Evolutionary conservation across 2,797 vertebrate genomes (phyloP), one percentile per base, ranked within the genome.

Genomic region (Acrossocheilus wenchowensis): DNA sequence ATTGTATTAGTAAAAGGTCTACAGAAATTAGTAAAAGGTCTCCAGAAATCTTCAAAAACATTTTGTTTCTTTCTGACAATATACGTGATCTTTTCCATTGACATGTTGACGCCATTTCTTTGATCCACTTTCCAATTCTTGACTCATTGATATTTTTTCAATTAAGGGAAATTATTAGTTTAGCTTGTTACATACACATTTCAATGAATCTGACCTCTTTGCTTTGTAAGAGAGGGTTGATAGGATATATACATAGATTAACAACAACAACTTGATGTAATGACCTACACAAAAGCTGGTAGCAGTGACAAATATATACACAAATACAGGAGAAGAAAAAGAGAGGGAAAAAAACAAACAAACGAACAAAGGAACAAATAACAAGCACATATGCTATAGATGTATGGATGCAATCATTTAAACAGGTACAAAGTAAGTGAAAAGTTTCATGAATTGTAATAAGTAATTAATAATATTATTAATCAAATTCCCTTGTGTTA

Each of bases 51-150:
- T 77, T 77, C 15, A 52, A 77, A 57, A 34, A 19, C 15, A 3
- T 43, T n/a, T 72, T 17, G 62, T 68, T 68, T 57, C 66, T 45
- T 45, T 73, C 12, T 43, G 69, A 48, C 71, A 73, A 45, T 73
- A 6, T 74, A 17, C 8, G 19, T 9, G 5, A 30, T 48, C 4
- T 74, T 74, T 50, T 74, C 72, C 72, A 50, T 50, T 30, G n/a
- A 17, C 45, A 30, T 74, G 12, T 26, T 74, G 72, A 74, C 1
- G 1, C 6, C 73, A 75, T 75, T 75, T 34, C 45, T 4, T 75
- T 50, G 45, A 75, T 75, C 73, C 45, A 34, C 8, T 9, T 75
- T 50, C 26, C 73, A 50, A 75, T 34, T 75, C 45, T 75, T 75
- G 9, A 36, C 68, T 23, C 7, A 41, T 23, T 41, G 17, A 23